Evolutionary conservation across 2,113 vertebrate species (phyloP), one percentile per base, ranked within the genome.

Genomic region (Ariopsis seemanni): DNA sequence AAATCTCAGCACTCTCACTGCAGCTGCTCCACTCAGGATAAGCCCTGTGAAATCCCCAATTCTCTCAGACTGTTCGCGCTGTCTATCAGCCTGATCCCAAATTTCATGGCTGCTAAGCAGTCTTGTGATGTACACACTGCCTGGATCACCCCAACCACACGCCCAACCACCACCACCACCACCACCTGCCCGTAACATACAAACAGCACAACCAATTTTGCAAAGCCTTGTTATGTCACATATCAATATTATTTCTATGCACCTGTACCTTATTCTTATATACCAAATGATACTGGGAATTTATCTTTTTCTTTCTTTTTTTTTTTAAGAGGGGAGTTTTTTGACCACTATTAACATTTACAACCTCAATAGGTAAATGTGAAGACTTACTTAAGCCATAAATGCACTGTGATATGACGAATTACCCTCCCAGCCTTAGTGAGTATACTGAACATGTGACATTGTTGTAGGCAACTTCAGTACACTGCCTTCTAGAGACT

Each of bases 281-380:
- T 93, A 91, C 88, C 91, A 89, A 89, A 93, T 94, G 72, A 94
- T 90, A 86, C 87, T 90, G 89, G 88, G 57, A 82, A 34, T 57
- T 17, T 80, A 18, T 83, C 69, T 88, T 92, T 91, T 83, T 72
- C 7, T 81, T 74, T 82, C 62, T 27, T 30, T 78, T 17, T 15
- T 83, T 20, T 88, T 79, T 83, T 78, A 83, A 92, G 90, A 92
- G 91, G 72, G 91, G 86, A 92, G 84, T 90, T 90, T 90, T 89
- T 91, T 95, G 93, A 95, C 94, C 95, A 95, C 94, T 95, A 93
- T 93, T 94, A 93, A 94, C 95, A 93, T 92, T 87, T 92, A 91
- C 93, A 95, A 95, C 95, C 95, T 95, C 94, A 95, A 92, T 91
- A 93, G 94, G 94, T 94, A 92, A 96, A 96, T 96, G 95, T 96